Conservation (phyloP, 1,140 invertebrate genomes). For the Reticulitermes speratus region DNA sequence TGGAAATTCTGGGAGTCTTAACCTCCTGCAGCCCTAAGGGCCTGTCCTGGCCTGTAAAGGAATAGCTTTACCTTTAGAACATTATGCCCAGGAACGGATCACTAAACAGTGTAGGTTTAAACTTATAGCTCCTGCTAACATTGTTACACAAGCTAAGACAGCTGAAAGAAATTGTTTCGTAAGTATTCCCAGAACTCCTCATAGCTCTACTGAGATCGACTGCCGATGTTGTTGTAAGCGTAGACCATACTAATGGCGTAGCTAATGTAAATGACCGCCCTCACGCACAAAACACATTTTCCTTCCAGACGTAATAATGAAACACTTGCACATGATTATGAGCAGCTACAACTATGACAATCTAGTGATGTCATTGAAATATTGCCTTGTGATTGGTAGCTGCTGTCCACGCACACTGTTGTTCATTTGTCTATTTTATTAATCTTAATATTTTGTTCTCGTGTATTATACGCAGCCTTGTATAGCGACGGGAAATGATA, state of each 20-base stretch:
- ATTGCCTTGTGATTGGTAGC: constrained; percentile 14
- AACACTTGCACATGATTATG: neutral
- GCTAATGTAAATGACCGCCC: neutral
- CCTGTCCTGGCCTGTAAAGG: too few species aligned
- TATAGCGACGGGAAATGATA: neutral
- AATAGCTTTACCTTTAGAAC: too few species aligned
- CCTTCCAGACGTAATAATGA: constrained; percentile 11
- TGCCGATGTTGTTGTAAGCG: neutral
- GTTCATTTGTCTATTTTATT: constrained; percentile 7
- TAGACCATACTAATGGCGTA: neutral
- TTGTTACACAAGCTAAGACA: too few species aligned
- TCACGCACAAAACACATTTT: constrained; percentile 11
- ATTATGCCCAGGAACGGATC: too few species aligned
- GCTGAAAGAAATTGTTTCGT: too few species aligned
- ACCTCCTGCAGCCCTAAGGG: too few species aligned
- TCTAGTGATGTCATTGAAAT: neutral
- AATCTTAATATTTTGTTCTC: neutral
- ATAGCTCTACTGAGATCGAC: too few species aligned
- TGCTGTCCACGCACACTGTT: neutral
- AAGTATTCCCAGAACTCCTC: too few species aligned
- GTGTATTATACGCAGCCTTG: neutral
- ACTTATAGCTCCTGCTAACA: too few species aligned
- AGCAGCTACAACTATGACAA: neutral
- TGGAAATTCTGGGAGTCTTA: too few species aligned
- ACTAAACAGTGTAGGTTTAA: too few species aligned